Evolutionary conservation across 2,113 vertebrate genomes (phyloP).

Genomic region (Oxyruncus cristatus): DNA sequence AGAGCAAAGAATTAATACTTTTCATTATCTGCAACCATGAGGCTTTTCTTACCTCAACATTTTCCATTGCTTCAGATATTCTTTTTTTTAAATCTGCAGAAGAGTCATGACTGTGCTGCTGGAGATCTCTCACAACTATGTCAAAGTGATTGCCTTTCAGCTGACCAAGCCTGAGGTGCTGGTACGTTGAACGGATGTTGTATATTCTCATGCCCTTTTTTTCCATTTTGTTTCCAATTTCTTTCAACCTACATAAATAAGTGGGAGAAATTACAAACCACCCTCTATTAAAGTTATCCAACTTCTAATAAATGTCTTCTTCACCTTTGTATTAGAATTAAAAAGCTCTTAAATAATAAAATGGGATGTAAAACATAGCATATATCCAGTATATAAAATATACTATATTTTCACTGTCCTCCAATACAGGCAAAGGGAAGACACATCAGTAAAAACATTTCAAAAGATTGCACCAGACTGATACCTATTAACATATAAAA

Average conservation of each 20-base stretch:
- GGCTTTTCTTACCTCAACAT: constrained; percentile 79
- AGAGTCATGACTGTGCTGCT: constrained; percentile 57
- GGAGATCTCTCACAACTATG: constrained; percentile 85
- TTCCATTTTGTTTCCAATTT: constrained; percentile 76
- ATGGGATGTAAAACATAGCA: neutral
- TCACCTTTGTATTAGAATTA: neutral
- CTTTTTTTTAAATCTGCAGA: constrained; percentile 68
- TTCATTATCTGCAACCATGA: neutral
- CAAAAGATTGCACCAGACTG: rapidly evolving
- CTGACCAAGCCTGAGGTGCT: constrained; percentile 86
- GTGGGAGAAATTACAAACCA: neutral
- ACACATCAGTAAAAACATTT: neutral
- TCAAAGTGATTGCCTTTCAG: constrained; percentile 92
- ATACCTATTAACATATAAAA: neutral
- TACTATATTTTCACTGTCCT: neutral
- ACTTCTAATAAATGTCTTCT: neutral
- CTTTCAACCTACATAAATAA: constrained; percentile 79
- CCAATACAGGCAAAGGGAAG: neutral
- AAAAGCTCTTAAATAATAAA: neutral
- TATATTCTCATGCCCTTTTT: constrained; percentile 82
- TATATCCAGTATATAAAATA: no score
- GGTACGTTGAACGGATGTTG: constrained; percentile 72
- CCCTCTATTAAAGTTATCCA: neutral
- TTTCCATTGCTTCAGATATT: constrained; percentile 85
- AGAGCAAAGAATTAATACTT: neutral